These are phyloP conservation scores for Amphipyra berbera DNA, from an alignment of 2,888 invertebrate genomes.

Conservation along the genomic window DNA sequence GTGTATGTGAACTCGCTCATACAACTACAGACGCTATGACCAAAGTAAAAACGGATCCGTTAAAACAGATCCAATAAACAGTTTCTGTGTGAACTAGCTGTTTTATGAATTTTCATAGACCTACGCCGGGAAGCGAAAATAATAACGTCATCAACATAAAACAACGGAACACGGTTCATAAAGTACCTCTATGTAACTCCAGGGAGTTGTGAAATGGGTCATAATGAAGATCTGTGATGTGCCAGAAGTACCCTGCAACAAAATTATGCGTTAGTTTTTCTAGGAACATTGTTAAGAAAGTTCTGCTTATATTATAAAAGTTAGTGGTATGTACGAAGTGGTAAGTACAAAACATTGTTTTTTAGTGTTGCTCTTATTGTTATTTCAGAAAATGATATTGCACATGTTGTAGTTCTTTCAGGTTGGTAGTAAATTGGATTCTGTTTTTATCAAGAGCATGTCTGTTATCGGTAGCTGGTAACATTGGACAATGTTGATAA, in stretches of 20 bases:
- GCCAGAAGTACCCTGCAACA: constrained; percentile 98
- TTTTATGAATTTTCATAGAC: constrained; percentile 32
- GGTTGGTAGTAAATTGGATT: background rate
- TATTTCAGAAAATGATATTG: background rate
- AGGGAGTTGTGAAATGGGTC: constrained; percentile 92
- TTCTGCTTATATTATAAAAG: constrained; percentile 22
- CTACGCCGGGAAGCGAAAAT: constrained; percentile 36
- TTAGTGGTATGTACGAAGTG: background rate
- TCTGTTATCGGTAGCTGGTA: too few species aligned
- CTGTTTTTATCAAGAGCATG: too few species aligned
- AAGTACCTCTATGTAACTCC: constrained; percentile 85
- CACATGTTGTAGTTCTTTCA: background rate
- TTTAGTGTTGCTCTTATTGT: background rate
- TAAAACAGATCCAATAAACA: too few species aligned
- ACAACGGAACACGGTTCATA: constrained; percentile 55
- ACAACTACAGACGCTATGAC: too few species aligned
- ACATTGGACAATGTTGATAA: too few species aligned
- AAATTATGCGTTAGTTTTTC: constrained; percentile 60
- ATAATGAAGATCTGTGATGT: constrained; percentile 98
- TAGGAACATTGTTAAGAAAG: constrained; percentile 11
- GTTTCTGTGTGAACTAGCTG: too few species aligned
- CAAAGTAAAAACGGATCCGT: too few species aligned
- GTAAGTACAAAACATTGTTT: background rate
- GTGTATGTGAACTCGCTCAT: too few species aligned
- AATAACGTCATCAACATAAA: constrained; percentile 65